Evolutionary conservation across 2,888 invertebrate genomes (phyloP).

Genomic region (Metalampra italica): DNA sequence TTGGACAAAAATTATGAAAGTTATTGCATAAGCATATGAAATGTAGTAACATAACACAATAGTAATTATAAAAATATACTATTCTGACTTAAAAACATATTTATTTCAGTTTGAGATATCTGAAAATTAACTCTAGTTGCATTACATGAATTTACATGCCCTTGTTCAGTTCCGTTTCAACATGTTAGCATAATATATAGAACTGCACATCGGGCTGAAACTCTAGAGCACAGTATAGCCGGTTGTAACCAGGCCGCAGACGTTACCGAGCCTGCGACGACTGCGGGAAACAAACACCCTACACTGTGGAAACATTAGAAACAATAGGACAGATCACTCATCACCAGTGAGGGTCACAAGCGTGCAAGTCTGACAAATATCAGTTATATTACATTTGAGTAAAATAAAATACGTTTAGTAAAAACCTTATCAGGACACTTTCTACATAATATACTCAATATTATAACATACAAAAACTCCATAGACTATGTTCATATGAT

Average conservation of each 20-base stretch:
- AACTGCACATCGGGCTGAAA: not conserved
- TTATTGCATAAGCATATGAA: not conserved
- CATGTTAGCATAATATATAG: not conserved
- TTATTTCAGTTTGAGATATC: too few relatives aligned
- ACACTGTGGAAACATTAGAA: not conserved
- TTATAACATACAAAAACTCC: slow-evolving; percentile 61
- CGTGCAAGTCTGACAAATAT: slow-evolving; percentile 35
- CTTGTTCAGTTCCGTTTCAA: not conserved
- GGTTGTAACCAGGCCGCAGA: not conserved
- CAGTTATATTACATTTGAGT: slow-evolving; percentile 47
- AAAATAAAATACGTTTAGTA: slow-evolving; percentile 70
- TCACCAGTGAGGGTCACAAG: slow-evolving; percentile 26
- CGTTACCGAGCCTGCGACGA: not conserved
- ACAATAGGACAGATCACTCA: slow-evolving; percentile 19
- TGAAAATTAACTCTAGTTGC: too few relatives aligned
- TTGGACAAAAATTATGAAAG: not conserved
- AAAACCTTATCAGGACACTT: slow-evolving; percentile 67
- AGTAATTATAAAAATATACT: not conserved
- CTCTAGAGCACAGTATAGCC: not conserved
- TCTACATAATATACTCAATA: slow-evolving; percentile 66
- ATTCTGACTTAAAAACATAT: not conserved
- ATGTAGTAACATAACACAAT: not conserved
- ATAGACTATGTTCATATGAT: slow-evolving; percentile 62
- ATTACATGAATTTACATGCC: too few relatives aligned
- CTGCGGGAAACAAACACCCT: not conserved